Base-by-base conservation (phyloP, 2,888 invertebrate genomes). In the Acrobasis repandana region DNA sequence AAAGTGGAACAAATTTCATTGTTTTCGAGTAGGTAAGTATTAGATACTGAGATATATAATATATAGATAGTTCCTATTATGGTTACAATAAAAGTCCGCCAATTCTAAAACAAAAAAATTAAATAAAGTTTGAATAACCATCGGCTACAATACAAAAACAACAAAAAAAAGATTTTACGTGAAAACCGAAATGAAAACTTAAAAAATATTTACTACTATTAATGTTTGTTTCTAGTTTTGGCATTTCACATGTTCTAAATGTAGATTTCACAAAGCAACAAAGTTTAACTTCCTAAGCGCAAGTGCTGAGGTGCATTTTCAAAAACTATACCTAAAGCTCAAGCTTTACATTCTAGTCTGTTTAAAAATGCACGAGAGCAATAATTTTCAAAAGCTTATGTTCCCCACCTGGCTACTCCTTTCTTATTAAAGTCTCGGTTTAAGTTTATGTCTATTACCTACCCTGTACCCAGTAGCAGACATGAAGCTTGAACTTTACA, bases 391-490 rank as follows among this genome's bases (percentile, higher is more conserved):
- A n/a, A 43, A 43, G 43, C 14, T 43, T 43, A 43, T 14, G n/a
- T n/a, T 43, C 43, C 43, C n/a, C 1, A 43, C 43, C 43, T 11
- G n/a, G 43, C 43, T 11, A 14, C 43, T 43, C 14, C 43, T 43
- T 43, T n/a, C 43, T 43, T 43, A 43, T 43, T 43, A 0, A 10
- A 50, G 50, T 8, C 33, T 11, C 14, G 28, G 50, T 50, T 28
- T 28, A 50, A 18, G 6, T 50, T 50, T 50, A 50, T 50, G 28
- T 50, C 6, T 43, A 43, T 43, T 38, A 38, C n/a, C n/a, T 11
- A 20, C 2, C 20, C 20, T 20, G 4, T 28, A 28, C 28, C 43
- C 43, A 14, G 20, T 28, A 11, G 18, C 11, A 28, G 50, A 9
- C 28, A 28, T 50, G 28, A 28, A 50, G 0, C 28, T n/a, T 28